Evolutionary conservation across 2,113 vertebrate species (phyloP).

Genomic region (Pongo abelii): DNA sequence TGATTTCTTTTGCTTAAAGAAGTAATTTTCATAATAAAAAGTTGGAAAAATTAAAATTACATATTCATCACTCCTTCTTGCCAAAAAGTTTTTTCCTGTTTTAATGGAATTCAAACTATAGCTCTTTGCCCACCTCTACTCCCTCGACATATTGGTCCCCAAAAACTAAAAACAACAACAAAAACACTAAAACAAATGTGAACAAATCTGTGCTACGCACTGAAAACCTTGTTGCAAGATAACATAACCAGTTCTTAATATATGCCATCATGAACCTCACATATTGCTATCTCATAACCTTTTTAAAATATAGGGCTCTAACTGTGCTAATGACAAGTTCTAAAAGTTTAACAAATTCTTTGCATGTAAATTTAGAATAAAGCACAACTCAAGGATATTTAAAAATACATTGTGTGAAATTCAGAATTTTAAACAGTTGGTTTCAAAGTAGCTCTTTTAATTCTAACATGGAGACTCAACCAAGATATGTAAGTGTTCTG

Average conservation of each 20-base stretch:
- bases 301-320: constrained; percentile 52
- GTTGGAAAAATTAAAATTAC: constrained; percentile 58
- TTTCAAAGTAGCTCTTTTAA: neutral
- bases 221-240: constrained; percentile 65
- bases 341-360: neutral
- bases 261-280: constrained; percentile 73
- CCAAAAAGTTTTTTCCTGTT: constrained; percentile 53
- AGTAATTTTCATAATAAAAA: constrained; percentile 56
- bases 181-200: constrained; percentile 66
- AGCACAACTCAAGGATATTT: constrained; percentile 26
- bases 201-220: constrained; percentile 64
- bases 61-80: constrained; percentile 28
- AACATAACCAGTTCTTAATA: constrained; percentile 75
- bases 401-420: constrained; percentile 12
- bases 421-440: constrained; percentile 1
- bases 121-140: neutral
- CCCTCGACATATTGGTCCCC: constrained; percentile 39
- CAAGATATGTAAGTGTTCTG: neutral
- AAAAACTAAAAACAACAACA: constrained; percentile 71
- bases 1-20: constrained; percentile 65
- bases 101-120: constrained; percentile 44
- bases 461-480: neutral
- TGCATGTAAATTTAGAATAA: neutral
- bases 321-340: neutral
- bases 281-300: constrained; percentile 67